phyloP scores from a whole-genome alignment of 2,888 invertebrate species.

The Perithous albicinctus region DNA sequence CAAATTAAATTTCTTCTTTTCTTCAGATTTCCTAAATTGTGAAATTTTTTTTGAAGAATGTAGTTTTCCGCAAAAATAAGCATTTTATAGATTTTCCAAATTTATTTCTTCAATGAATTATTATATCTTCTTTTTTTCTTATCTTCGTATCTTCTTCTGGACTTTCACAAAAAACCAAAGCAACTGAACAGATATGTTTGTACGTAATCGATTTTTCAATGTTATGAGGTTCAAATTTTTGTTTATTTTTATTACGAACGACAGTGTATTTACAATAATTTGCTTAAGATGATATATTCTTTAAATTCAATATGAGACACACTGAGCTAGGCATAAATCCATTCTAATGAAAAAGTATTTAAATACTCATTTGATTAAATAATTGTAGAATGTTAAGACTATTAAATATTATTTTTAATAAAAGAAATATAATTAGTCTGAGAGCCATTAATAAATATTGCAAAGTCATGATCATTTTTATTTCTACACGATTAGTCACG shows the following conservation, averaged over 20 bases:
- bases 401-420: no score
- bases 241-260: not conserved
- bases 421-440: no score
- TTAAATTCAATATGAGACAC: no score
- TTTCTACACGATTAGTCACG: no score
- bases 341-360: no score
- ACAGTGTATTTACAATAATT: constrained; percentile 2
- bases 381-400: no score
- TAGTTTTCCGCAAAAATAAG: not conserved
- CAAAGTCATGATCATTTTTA: no score
- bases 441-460: no score
- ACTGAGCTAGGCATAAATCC: no score
- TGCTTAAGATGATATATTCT: not conserved
- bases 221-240: no score
- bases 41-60: not conserved
- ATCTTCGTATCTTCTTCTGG: constrained; percentile 75
- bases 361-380: no score
- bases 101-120: constrained; percentile 8
- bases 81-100: not conserved
- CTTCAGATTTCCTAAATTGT: not conserved
- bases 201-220: constrained; percentile 53
- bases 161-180: constrained; percentile 74
- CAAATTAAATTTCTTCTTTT: not conserved
- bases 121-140: constrained; percentile 31
- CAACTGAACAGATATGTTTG: constrained; percentile 74